Evolutionary conservation across 2,113 vertebrate species (phyloP).

Genomic region (Regulus satrapa): DNA sequence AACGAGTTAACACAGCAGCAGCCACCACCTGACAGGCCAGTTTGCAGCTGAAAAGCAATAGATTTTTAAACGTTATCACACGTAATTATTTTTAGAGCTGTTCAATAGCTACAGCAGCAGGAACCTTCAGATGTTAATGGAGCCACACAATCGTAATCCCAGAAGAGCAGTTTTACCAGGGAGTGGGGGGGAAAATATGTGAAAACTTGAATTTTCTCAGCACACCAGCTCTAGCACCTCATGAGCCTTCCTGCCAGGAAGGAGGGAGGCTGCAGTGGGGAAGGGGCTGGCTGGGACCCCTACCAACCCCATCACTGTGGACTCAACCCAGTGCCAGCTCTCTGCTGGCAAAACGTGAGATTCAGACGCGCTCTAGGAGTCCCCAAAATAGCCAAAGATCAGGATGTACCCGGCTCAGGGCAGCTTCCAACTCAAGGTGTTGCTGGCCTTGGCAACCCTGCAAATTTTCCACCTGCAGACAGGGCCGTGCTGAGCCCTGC

Average conservation of each 20-base stretch:
- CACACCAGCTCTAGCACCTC: neutral
- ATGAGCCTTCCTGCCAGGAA: accelerated
- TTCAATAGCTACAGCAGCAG: constrained; percentile 1
- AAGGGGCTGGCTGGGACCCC: accelerated
- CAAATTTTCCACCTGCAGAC: neutral
- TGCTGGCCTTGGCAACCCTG: neutral
- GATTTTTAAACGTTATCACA: neutral
- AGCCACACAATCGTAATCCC: neutral
- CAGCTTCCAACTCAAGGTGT: neutral
- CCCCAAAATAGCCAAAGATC: neutral
- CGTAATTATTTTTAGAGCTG: constrained; percentile 21
- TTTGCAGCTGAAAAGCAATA: neutral
- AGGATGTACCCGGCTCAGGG: neutral
- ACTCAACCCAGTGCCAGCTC: neutral
- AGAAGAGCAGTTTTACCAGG: neutral
- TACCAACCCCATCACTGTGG: accelerated
- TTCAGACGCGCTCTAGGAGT: neutral
- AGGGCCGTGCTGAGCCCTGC: neutral
- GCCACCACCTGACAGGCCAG: neutral
- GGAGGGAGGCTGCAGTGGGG: neutral
- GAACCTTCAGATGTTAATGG: neutral
- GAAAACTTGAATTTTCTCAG: neutral
- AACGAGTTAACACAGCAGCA: neutral
- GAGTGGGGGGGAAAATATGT: neutral
- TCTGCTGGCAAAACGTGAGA: neutral